Evolutionary conservation across 2,888 invertebrate genomes (phyloP).

Genomic region (Eugnorisma glareosa): DNA sequence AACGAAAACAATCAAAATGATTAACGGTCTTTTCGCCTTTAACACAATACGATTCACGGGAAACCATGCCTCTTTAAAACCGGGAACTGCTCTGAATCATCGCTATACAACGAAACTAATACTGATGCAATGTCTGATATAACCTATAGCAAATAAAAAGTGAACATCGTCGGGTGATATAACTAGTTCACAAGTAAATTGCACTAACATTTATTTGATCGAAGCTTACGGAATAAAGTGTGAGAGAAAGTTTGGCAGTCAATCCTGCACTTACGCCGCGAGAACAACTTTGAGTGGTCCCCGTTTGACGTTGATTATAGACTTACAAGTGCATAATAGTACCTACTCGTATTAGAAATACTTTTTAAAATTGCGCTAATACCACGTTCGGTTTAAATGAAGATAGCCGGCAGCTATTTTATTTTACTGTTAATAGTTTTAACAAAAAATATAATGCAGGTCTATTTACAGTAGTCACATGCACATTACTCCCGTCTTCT

Average conservation of each 20-base stretch:
- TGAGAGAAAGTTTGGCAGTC: conserved; percentile 39
- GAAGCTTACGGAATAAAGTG: conserved; percentile 21
- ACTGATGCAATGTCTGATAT: conserved; percentile 11
- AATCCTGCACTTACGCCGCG: conserved; percentile 23
- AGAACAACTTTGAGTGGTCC: conserved; percentile 27
- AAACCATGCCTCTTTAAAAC: background rate
- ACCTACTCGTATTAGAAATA: background rate
- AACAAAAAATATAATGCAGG: background rate
- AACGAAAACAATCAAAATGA: background rate
- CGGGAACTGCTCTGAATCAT: conserved; percentile 26
- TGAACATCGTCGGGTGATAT: conserved; percentile 2
- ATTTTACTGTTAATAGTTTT: background rate
- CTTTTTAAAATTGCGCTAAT: background rate
- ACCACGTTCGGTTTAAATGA: background rate
- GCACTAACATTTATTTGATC: conserved; percentile 13
- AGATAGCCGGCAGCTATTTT: background rate
- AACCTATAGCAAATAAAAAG: background rate
- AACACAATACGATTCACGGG: background rate
- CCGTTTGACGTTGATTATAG: conserved; percentile 39
- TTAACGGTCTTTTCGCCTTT: background rate
- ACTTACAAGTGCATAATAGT: background rate
- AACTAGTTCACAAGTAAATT: conserved; percentile 18
- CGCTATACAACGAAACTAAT: background rate
- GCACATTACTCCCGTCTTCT: background rate
- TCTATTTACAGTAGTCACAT: background rate